These are phyloP conservation scores for Megaleporinus macrocephalus DNA, from an alignment of 2,113 vertebrate genomes.

Conservation along the genomic window DNA sequence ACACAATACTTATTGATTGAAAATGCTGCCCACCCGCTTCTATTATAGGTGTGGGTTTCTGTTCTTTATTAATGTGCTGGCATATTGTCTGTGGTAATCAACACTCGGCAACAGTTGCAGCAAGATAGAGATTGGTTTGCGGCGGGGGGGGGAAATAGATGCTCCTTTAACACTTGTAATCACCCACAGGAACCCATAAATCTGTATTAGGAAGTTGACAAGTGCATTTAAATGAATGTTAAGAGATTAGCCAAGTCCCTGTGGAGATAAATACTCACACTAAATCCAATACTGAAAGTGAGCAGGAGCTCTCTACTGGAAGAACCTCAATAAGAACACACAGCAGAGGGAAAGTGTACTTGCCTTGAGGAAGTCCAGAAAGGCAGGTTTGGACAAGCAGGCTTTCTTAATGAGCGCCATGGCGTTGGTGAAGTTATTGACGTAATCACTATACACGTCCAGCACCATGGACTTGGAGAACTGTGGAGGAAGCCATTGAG, in stretches of 20 bases:
- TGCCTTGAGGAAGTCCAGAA: conserved; percentile 97
- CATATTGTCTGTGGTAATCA: background rate
- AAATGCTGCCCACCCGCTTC: no score
- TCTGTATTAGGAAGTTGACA: background rate
- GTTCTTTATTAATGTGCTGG: background rate
- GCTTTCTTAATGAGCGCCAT: conserved; percentile 97
- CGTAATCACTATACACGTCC: conserved; percentile 95
- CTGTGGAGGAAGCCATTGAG: conserved; percentile 84
- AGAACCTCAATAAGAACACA: no score
- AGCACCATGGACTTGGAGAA: conserved; percentile 99
- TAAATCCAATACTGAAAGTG: background rate
- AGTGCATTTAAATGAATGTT: background rate
- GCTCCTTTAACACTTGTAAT: background rate
- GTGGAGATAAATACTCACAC: background rate
- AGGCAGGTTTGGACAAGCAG: conserved; percentile 91
- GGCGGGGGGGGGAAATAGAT: no score
- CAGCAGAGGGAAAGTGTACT: conserved; percentile 32
- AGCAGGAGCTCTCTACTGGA: background rate
- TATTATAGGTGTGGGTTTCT: background rate
- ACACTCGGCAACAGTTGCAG: background rate
- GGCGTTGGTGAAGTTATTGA: conserved; percentile 96
- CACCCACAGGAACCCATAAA: background rate
- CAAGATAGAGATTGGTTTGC: background rate
- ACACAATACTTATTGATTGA: no score
- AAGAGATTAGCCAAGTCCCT: background rate